These are phyloP conservation scores for Enoplosus armatus DNA, from an alignment of 2,797 vertebrate genomes.

Conservation along the genomic window DNA sequence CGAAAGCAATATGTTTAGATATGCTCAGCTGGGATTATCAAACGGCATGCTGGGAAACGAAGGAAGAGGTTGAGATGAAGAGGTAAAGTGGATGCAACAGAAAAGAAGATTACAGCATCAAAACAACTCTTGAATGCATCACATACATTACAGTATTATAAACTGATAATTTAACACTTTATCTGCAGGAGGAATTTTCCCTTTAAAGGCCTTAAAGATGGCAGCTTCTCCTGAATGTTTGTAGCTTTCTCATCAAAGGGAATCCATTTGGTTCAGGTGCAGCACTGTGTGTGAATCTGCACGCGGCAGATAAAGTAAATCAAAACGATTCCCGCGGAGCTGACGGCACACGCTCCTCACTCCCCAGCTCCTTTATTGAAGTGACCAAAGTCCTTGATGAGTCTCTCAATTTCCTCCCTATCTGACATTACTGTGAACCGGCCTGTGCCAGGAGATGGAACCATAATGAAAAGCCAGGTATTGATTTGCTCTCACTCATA, in stretches of 20 bases:
- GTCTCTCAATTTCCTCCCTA: slow-evolving; percentile 73
- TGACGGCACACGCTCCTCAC: background rate
- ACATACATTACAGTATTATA: background rate
- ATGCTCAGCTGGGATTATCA: background rate
- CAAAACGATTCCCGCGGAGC: slow-evolving; percentile 27
- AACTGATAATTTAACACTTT: slow-evolving; percentile 6
- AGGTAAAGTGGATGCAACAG: background rate
- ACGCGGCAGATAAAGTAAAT: slow-evolving; percentile 43
- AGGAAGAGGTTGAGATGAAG: background rate
- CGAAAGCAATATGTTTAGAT: slow-evolving; percentile 1
- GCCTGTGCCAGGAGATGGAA: slow-evolving; percentile 62
- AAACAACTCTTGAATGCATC: slow-evolving; percentile 11
- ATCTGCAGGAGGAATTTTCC: background rate
- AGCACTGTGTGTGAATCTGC: slow-evolving; percentile 18
- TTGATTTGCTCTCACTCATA: slow-evolving; percentile 76
- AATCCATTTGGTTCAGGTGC: slow-evolving; percentile 24
- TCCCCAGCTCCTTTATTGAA: slow-evolving; percentile 47
- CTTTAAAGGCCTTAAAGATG: slow-evolving; percentile 1
- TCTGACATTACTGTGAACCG: slow-evolving; percentile 55
- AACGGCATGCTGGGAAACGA: slow-evolving; percentile 17
- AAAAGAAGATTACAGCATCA: slow-evolving; percentile 5
- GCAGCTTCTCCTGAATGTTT: background rate
- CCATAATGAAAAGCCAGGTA: slow-evolving; percentile 76
- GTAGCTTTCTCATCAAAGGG: slow-evolving; percentile 14
- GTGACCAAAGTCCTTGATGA: slow-evolving; percentile 62